Percentiles rank a stretch among this genome's conserved stretches.
phyloP scores from a whole-genome alignment of 2,888 invertebrate species.

The Phyllotreta striolata region DNA sequence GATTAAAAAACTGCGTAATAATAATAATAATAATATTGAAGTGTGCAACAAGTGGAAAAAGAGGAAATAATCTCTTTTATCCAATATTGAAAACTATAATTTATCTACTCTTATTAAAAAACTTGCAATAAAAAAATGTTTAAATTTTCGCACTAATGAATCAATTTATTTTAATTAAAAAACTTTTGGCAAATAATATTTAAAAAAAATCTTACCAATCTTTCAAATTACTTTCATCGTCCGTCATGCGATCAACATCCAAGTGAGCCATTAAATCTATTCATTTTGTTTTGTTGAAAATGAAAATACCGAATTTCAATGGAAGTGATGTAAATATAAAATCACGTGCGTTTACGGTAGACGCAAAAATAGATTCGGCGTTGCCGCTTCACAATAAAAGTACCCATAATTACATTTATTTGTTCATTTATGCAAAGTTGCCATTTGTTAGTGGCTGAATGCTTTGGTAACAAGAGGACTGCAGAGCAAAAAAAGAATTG shows the following conservation, averaged over 20 bases:
- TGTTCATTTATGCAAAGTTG: no score
- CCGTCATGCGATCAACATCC: constrained; percentile 1
- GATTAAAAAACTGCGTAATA: neutral
- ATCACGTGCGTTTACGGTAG: constrained; percentile 54
- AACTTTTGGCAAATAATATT: constrained; percentile 4
- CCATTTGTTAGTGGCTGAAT: no score
- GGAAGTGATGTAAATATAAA: constrained; percentile 56
- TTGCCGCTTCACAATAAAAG: constrained; percentile 11
- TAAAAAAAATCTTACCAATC: constrained; percentile 25
- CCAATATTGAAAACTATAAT: no score
- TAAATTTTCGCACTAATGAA: neutral
- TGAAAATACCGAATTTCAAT: constrained; percentile 31
- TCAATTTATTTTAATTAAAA: neutral
- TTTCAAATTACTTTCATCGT: constrained; percentile 6
- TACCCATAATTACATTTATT: no score
- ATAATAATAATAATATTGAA: constrained; percentile 6
- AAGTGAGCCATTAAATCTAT: constrained; percentile 38
- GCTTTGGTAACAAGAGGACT: no score
- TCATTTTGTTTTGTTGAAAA: constrained; percentile 27
- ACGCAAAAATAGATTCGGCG: constrained; percentile 31
- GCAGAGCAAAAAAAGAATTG: no score
- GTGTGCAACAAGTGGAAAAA: no score
- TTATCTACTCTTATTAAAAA: no score
- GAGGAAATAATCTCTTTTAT: no score
- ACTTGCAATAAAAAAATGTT: no score